phyloP scores from a whole-genome alignment of 2,113 vertebrate genomes.

The Psephotus haematonotus region DNA sequence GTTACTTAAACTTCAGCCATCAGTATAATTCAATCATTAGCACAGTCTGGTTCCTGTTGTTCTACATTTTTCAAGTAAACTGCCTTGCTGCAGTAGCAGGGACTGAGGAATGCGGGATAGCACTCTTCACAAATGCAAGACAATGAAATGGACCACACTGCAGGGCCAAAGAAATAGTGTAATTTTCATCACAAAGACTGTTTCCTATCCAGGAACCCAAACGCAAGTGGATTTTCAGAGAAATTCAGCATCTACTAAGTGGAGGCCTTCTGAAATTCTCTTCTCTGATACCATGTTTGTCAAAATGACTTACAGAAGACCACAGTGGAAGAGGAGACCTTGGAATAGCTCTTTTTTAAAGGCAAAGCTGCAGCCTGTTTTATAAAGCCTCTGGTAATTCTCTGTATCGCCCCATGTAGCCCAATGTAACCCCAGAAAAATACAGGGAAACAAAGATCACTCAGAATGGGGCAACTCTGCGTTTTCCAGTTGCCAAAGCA shows the following conservation, averaged over 20 bases:
- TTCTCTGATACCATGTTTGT: not conserved
- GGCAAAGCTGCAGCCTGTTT: not conserved
- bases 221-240: not conserved
- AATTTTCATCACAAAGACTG: not conserved
- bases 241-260: not conserved
- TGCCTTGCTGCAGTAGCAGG: not conserved
- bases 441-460: not conserved
- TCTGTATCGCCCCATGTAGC: not conserved
- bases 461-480: not conserved
- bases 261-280: not conserved
- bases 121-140: not conserved
- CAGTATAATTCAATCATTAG: not conserved
- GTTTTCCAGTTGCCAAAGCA: not conserved
- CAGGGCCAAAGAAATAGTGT: rapidly evolving
- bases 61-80: not conserved
- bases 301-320: not conserved
- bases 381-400: not conserved
- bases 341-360: not conserved
- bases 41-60: not conserved
- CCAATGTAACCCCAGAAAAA: not conserved
- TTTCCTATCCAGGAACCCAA: not conserved
- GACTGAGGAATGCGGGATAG: not conserved
- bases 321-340: not conserved
- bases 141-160: not conserved
- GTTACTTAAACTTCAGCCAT: not conserved